phyloP scores from a whole-genome alignment of 2,888 invertebrate species.

The Physocephala rufipes region DNA sequence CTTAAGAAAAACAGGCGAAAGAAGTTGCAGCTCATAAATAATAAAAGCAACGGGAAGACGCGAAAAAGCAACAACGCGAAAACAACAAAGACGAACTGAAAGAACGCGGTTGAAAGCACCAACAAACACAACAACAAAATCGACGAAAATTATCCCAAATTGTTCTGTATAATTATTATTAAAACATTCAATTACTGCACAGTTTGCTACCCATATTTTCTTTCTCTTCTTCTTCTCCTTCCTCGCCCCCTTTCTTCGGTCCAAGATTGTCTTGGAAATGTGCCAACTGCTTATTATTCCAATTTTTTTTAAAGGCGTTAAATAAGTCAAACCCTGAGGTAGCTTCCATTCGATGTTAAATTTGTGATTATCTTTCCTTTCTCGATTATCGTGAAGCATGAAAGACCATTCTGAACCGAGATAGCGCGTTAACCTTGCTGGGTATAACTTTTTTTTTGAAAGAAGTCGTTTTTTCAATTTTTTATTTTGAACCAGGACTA shows the following conservation, averaged over 20 bases:
- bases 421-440: background rate
- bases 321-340: background rate
- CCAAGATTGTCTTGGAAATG: too few relatives aligned
- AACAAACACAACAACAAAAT: background rate
- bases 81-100: too few relatives aligned
- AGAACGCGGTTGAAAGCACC: too few relatives aligned
- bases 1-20: background rate
- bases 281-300: background rate
- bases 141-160: background rate
- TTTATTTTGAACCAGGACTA: too few relatives aligned
- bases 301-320: background rate
- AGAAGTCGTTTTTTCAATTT: too few relatives aligned
- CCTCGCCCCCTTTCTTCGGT: background rate
- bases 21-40: background rate
- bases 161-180: constrained; percentile 28
- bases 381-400: background rate
- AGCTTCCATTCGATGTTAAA: background rate
- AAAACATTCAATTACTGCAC: constrained; percentile 58
- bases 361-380: background rate
- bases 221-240: background rate
- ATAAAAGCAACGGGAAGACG: background rate
- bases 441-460: too few relatives aligned
- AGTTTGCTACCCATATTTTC: constrained; percentile 12
- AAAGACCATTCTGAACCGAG: background rate
- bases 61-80: background rate